Evolutionary conservation across 2,797 vertebrate species (phyloP), one percentile per base, ranked within the genome.

Genomic region (Aulostomus chinensis): DNA sequence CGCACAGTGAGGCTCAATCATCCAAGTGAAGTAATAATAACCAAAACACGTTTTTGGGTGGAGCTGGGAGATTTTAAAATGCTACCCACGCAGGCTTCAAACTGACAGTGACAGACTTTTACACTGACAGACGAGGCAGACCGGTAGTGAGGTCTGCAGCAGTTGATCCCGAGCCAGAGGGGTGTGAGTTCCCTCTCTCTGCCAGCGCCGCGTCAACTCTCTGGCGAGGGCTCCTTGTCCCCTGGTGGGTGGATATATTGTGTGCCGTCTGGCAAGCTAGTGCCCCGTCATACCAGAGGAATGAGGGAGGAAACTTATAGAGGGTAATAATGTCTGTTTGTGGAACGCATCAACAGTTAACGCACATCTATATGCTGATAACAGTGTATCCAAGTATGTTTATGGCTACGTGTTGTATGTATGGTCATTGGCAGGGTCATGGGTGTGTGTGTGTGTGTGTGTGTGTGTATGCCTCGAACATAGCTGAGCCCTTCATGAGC

Each of bases 161-260:
- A 11, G 50, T 48, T 85, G 70, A 66, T 68, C 32, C 34, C 18
- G 7, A 1, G 73, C 76, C 64, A 74, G 52, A 30, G 70, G 76
- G 81, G 84, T 57, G 81, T 85, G 72, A 83, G 68, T 81, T 73
- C 37, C 56, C 79, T 64, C 75, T 69, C 69, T 58, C 39, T 76
- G 80, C 75, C 68, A 78, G 49, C 8, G 4, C 40, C 2, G 4
- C 76, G 86, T 70, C 80, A 74, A 54, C 60, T 47, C 34, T 56
- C 36, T 68, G 74, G 69, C 66, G 66, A 21, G 17, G 18, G 9
- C 52, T 67, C n/a, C 35, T n/a, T 31, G 39, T 71, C 67, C 68
- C 59, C 41, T 36, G 30, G 52, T 73, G 78, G 84, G 82, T 69
- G 88, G 72, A 76, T 73, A 57, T 31, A 65, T 30, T 50, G 10